Evolutionary conservation across 2,113 vertebrate species (phyloP).

Genomic region (Oxygymnocypris stewartii): DNA sequence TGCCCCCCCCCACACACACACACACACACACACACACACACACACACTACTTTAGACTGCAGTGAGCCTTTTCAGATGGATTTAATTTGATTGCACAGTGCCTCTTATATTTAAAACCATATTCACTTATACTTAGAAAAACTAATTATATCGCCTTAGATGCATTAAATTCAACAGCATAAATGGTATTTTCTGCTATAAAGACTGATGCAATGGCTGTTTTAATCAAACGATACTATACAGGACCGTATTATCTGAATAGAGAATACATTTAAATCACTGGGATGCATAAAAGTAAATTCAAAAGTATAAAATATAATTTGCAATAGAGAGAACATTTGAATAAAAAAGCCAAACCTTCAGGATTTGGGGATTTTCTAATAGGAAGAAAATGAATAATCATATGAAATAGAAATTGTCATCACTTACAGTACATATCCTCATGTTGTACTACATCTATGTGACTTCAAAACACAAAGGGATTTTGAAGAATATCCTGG

Average conservation of each 20-base stretch:
- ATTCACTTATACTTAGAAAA: constrained; percentile 27
- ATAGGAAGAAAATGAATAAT: background rate
- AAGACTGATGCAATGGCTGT: background rate
- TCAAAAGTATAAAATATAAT: background rate
- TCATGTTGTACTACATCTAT: background rate
- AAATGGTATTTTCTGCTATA: background rate
- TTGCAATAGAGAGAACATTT: background rate
- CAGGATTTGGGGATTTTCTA: background rate
- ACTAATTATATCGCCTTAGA: constrained; percentile 13
- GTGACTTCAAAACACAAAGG: background rate
- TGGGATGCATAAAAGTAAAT: background rate
- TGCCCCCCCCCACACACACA: too few relatives aligned
- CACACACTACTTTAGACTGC: too few relatives aligned
- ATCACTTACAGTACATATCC: background rate
- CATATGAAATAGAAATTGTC: background rate
- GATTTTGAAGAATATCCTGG: background rate
- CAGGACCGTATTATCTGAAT: background rate
- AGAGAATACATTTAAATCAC: background rate
- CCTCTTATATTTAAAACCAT: constrained; percentile 27
- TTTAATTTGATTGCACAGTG: constrained; percentile 38
- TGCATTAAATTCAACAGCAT: constrained; percentile 21
- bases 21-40: too few relatives aligned
- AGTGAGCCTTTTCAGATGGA: constrained; percentile 9
- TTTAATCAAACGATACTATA: background rate
- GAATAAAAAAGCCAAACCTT: background rate